A percentile compares a stretch with the other conserved stretches of the same genome.
Evolutionary conservation across 1,140 invertebrate species (phyloP).

Genomic region (Alviniconcha marisindica): DNA sequence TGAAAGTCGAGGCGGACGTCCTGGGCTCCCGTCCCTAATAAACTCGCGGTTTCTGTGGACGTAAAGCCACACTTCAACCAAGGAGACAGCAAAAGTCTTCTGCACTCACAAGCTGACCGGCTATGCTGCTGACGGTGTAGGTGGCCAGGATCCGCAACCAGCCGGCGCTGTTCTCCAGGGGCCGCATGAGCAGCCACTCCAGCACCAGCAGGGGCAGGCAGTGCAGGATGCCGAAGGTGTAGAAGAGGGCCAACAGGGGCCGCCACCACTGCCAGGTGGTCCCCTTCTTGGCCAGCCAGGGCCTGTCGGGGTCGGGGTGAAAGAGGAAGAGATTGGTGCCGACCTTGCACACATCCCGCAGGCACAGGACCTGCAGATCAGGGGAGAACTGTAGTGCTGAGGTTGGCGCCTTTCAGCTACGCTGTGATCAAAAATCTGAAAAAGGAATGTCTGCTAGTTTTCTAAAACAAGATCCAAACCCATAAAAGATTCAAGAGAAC

Average conservation of each 20-base stretch:
- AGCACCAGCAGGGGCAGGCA: slow-evolving; percentile 48
- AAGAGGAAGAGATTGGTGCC: slow-evolving; percentile 30
- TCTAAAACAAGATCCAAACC: too few species aligned
- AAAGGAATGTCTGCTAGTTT: too few species aligned
- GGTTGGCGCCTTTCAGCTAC: too few species aligned
- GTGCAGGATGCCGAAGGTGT: slow-evolving; percentile 67
- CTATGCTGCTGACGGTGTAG: slow-evolving; percentile 55
- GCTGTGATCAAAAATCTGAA: too few species aligned
- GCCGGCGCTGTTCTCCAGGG: slow-evolving; percentile 65
- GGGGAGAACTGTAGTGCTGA: too few species aligned
- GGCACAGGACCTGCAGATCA: slow-evolving; percentile 64
- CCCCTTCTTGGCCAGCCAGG: slow-evolving; percentile 55
- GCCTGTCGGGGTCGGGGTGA: slow-evolving; percentile 34
- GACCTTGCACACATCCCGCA: slow-evolving; percentile 53
- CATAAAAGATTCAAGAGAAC: too few species aligned
- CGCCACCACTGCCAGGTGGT: slow-evolving; percentile 64
- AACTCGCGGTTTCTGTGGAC: too few species aligned
- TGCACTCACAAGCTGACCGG: slow-evolving; percentile 60
- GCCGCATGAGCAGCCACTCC: slow-evolving; percentile 56
- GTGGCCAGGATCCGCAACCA: slow-evolving; percentile 65
- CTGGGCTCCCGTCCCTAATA: too few species aligned
- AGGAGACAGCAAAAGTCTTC: neutral
- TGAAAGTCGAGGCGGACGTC: too few species aligned
- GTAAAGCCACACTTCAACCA: too few species aligned
- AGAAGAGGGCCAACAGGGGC: slow-evolving; percentile 56